Percentiles rank a stretch among this genome's conserved stretches.
Evolutionary conservation across 2,888 invertebrate genomes (phyloP).

Genomic region (Merodon equestris): DNA sequence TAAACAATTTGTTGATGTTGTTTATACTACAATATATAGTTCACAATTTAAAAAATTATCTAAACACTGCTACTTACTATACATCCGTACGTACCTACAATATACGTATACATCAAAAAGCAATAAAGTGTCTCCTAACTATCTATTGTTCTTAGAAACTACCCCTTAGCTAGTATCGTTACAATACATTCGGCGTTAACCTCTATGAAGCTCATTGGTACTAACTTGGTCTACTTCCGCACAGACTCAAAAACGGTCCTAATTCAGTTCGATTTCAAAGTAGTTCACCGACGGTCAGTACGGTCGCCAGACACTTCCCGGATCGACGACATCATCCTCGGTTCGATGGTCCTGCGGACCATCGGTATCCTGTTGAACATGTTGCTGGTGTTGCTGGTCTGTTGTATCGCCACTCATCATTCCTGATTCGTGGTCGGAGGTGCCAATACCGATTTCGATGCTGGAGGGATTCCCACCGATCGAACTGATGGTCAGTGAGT

Average conservation of each 20-base stretch:
- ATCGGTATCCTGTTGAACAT: conserved; percentile 67
- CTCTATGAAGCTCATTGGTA: conserved; percentile 9
- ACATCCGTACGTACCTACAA: too few species aligned
- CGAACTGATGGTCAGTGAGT: conserved; percentile 82
- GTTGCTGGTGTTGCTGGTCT: conserved; percentile 77
- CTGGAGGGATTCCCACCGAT: conserved; percentile 79
- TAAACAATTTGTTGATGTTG: conserved; percentile 22
- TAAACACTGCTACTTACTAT: too few species aligned
- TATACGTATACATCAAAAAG: conserved; percentile 1
- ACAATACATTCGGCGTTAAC: conserved; percentile 6
- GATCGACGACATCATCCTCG: conserved; percentile 78
- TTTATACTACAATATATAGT: too few species aligned
- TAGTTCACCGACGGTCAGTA: conserved; percentile 81
- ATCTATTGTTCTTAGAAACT: conserved; percentile 41
- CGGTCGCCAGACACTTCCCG: conserved; percentile 86
- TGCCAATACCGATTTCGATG: conserved; percentile 81
- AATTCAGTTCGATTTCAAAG: conserved; percentile 75
- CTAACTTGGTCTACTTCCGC: not conserved
- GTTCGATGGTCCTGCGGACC: conserved; percentile 67
- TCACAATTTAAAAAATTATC: not conserved
- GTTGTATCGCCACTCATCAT: conserved; percentile 65
- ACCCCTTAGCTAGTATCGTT: conserved; percentile 18
- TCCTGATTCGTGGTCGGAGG: conserved; percentile 74
- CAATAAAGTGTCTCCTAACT: conserved; percentile 53
- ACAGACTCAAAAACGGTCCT: conserved; percentile 42